Evolutionary conservation across 2,113 vertebrate genomes (phyloP).

Genomic region (Solea senegalensis): DNA sequence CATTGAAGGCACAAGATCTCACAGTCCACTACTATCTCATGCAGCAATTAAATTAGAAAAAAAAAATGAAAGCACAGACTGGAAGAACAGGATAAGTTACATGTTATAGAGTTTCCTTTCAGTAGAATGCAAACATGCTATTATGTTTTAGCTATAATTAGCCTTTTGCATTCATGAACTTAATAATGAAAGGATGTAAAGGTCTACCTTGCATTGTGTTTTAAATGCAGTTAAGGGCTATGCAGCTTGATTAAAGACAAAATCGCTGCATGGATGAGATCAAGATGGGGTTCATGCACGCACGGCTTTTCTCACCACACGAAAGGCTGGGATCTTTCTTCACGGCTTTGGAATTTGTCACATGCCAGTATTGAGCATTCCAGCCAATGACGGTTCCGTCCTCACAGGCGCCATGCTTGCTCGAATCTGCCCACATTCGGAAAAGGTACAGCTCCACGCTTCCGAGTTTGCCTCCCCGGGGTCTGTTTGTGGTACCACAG

Average conservation of each 20-base stretch:
- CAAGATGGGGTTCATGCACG: no score
- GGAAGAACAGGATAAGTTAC: not conserved
- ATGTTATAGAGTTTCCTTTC: not conserved
- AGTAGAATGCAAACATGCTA: not conserved
- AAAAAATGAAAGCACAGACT: not conserved
- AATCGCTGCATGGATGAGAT: not conserved
- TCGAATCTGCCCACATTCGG: conserved; percentile 75
- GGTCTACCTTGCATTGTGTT: not conserved
- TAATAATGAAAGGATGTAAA: not conserved
- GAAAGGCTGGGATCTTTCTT: conserved; percentile 59
- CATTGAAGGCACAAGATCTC: no score
- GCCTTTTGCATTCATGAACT: not conserved
- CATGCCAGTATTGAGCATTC: conserved; percentile 70
- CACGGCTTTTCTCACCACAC: conserved; percentile 68
- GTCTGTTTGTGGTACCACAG: conserved; percentile 50
- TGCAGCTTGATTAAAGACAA: not conserved
- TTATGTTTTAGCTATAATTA: not conserved
- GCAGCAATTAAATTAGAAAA: no score
- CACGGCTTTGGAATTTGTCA: conserved; percentile 58
- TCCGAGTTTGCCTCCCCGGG: not conserved
- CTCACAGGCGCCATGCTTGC: conserved; percentile 65
- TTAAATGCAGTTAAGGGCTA: conserved; percentile 2
- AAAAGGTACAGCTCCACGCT: conserved; percentile 80
- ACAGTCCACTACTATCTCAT: no score
- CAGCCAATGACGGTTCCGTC: conserved; percentile 79